Conservation (phyloP, 1,140 invertebrate genomes). For the Heliconius melpomene region DNA sequence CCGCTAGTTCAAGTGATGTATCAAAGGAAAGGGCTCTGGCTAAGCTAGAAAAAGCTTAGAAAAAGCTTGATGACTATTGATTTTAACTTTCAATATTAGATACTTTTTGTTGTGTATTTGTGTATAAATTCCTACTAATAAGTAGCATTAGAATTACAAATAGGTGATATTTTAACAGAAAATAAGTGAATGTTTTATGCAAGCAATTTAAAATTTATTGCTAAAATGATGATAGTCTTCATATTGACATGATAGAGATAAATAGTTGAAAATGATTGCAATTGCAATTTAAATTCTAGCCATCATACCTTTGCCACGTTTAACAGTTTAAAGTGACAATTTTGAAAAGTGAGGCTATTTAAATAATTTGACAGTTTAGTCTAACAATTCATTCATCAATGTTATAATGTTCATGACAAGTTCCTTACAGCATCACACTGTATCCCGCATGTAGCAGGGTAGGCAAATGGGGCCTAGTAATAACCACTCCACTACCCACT, state of each 20-base stretch:
- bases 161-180: neutral
- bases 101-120: too few species aligned
- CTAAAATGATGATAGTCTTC: neutral
- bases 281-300: neutral
- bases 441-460: too few species aligned
- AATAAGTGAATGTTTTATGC: neutral
- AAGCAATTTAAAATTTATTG: neutral
- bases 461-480: too few species aligned
- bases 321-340: neutral
- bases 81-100: too few species aligned
- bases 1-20: too few species aligned
- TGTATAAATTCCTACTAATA: neutral
- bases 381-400: neutral
- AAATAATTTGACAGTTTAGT: neutral
- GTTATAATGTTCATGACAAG: neutral
- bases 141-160: neutral
- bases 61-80: too few species aligned
- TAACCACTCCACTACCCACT: too few species aligned
- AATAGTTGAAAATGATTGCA: conserved; percentile 1
- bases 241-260: neutral
- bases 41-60: too few species aligned
- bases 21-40: too few species aligned
- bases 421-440: neutral
- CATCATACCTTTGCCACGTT: neutral
- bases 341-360: neutral